A percentile compares a stretch with the other conserved stretches of the same genome.
Evolutionary conservation across 2,113 vertebrate genomes (phyloP).

Genomic region (Xerus inauris): DNA sequence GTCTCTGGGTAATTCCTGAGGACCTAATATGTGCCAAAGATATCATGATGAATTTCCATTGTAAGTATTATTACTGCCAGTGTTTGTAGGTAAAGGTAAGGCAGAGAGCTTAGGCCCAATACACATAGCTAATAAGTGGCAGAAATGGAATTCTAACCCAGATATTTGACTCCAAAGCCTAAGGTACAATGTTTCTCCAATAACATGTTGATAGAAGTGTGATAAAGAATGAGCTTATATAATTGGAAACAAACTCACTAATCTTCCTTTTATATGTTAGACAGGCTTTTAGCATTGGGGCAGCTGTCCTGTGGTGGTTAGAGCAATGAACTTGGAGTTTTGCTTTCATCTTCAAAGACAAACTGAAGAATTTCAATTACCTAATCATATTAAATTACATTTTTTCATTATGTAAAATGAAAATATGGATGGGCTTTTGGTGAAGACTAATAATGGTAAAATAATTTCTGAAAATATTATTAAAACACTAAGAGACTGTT

Average conservation of each 20-base stretch:
- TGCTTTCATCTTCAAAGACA: background rate
- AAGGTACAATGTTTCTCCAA: background rate
- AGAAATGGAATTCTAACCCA: background rate
- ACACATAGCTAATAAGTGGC: background rate
- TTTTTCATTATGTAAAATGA: background rate
- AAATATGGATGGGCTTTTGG: background rate
- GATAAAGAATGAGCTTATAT: background rate
- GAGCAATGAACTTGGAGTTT: background rate
- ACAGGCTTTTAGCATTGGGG: background rate
- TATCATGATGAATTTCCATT: background rate
- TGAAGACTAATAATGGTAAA: background rate
- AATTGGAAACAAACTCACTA: background rate
- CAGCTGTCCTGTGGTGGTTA: background rate
- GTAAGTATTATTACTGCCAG: background rate
- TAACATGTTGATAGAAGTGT: background rate
- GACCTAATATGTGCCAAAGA: background rate
- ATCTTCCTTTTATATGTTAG: background rate
- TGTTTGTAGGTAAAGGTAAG: background rate
- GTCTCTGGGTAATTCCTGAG: background rate
- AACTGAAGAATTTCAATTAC: background rate
- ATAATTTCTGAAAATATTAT: background rate
- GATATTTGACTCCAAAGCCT: background rate
- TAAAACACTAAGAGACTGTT: background rate
- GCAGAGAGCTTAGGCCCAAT: background rate
- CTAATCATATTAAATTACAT: background rate